Evolutionary conservation across 2,113 vertebrate species (phyloP).

Genomic region (Motacilla tschutschensis): DNA sequence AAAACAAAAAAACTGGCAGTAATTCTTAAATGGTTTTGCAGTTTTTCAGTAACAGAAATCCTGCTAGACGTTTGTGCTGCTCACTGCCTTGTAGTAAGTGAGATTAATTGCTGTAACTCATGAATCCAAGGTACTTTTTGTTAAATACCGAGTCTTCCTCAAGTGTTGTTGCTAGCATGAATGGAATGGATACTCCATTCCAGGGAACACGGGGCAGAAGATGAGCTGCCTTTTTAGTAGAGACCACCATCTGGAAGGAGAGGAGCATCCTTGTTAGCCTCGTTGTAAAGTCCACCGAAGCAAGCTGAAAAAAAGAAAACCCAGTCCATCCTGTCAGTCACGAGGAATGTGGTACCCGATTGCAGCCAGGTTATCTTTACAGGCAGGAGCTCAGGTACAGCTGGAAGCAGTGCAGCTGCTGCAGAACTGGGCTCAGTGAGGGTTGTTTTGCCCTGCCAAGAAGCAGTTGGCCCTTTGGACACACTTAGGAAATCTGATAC

Average conservation of each 20-base stretch:
- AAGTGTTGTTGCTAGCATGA: neutral
- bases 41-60: neutral
- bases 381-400: neutral
- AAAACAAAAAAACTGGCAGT: neutral
- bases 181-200: neutral
- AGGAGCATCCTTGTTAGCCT: neutral
- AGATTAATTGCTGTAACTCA: neutral
- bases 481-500: neutral
- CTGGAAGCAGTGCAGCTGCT: neutral
- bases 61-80: neutral
- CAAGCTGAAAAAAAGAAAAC: neutral
- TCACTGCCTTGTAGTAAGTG: neutral
- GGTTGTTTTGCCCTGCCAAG: neutral
- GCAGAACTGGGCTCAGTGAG: neutral
- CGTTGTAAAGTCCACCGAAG: neutral
- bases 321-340: neutral
- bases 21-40: neutral
- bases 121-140: neutral
- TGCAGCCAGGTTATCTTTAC: neutral
- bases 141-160: neutral
- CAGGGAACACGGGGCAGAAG: accelerated
- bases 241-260: neutral
- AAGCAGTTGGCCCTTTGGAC: neutral
- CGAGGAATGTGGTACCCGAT: neutral
- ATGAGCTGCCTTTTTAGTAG: neutral